Conservation (phyloP, 2,797 vertebrate species). For the Hephaestus fuliginosus region DNA sequence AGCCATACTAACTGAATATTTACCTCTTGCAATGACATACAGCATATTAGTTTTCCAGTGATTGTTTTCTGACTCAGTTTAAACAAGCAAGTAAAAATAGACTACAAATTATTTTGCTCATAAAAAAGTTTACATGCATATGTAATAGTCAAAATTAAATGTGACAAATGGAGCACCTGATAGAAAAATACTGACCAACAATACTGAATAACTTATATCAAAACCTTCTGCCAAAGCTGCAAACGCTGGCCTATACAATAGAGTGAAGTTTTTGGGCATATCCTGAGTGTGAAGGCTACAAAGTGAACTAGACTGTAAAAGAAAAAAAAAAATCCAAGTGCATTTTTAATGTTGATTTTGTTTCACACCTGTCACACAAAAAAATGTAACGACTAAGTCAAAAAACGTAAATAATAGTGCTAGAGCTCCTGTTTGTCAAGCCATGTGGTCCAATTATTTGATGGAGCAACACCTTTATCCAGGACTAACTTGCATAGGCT, state of each 20-base stretch:
- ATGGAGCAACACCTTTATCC: constrained; percentile 66
- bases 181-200: constrained; percentile 71
- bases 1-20: constrained; percentile 45
- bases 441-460: constrained; percentile 11
- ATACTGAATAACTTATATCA: constrained; percentile 53
- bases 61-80: constrained; percentile 61
- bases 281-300: constrained; percentile 78
- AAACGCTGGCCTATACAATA: constrained; percentile 54
- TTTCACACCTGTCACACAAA: constrained; percentile 53
- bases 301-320: constrained; percentile 50
- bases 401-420: constrained; percentile 75
- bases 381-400: constrained; percentile 88
- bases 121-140: constrained; percentile 56
- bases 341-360: constrained; percentile 70
- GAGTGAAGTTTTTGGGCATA: constrained; percentile 62
- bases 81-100: constrained; percentile 52
- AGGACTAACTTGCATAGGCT: constrained; percentile 91
- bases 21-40: constrained; percentile 59
- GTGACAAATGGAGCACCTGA: constrained; percentile 50
- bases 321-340: constrained; percentile 61
- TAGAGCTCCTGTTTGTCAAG: constrained; percentile 32
- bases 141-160: constrained; percentile 51
- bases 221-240: constrained; percentile 49
- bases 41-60: constrained; percentile 76
- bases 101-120: constrained; percentile 40